phyloP scores from a whole-genome alignment of 2,113 vertebrate genomes.

The Calyptomena viridis region DNA sequence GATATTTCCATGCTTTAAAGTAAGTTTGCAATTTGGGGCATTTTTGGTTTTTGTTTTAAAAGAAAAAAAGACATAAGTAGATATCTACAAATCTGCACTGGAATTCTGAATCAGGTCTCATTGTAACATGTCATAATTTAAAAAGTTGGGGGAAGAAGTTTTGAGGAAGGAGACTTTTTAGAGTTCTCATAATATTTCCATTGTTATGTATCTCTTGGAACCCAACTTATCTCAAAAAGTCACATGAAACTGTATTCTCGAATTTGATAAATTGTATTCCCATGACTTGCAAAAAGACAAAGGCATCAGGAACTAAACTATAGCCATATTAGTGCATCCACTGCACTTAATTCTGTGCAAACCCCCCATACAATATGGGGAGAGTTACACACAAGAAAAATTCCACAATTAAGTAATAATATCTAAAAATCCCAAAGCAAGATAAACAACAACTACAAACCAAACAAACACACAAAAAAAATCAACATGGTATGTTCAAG shows the following conservation, averaged over 20 bases:
- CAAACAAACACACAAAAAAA: not conserved
- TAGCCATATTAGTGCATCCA: not conserved
- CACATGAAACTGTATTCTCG: not conserved
- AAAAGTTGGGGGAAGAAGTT: not conserved
- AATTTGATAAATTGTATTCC: not conserved
- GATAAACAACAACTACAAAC: too few relatives aligned
- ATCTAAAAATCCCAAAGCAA: too few relatives aligned
- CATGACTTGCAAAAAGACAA: not conserved
- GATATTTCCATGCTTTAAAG: not conserved
- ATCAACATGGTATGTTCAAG: rapidly evolving
- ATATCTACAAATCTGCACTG: not conserved
- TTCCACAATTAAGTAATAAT: not conserved
- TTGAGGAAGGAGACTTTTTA: not conserved
- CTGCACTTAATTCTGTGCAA: not conserved
- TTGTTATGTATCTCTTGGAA: not conserved
- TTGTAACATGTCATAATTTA: not conserved
- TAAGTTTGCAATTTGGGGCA: not conserved
- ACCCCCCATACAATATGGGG: not conserved
- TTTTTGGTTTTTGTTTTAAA: not conserved
- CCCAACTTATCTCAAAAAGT: not conserved
- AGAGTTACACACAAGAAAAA: not conserved
- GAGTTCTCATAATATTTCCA: not conserved
- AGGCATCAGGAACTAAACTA: not conserved
- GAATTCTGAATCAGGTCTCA: not conserved
- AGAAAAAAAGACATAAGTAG: not conserved